Base-by-base conservation (phyloP, 2,797 vertebrate species). In the Odontamblyopus lacepedii region DNA sequence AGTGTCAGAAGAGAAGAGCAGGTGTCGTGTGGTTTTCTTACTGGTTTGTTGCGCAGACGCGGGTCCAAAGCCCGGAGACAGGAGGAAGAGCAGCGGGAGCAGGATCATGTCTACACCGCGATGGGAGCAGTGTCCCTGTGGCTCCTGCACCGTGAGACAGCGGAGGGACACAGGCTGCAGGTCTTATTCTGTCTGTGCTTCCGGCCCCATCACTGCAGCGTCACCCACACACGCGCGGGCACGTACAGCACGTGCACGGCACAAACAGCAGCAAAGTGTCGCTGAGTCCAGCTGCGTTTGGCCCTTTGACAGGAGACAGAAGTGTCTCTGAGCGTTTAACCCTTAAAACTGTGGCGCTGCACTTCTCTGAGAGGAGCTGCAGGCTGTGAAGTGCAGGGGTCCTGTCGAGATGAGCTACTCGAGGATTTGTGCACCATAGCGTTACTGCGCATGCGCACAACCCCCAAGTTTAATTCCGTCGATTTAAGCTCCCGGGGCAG, bases 31-130 rank as follows among this genome's bases (percentile, higher is more conserved):
- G 35, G 38, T 65, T 29, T 66, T 66, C 63, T 66, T 66, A 66
- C 63, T 51, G 13, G 8, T 66, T 0, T 66, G 26, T 16, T 29
- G 64, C 2, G 64, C 64, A 30, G 64, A 66, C 9, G 26, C 23
- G 1, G 26, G 16, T 66, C 64, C 64, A 66, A 29, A 18, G 13
- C 23, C 44, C 26, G 13, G 44, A 51, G 44, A 27, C 64, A 66
- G 44, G 64, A 66, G 64, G 26, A 26, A 66, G 64, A 66, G 44
- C 41, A 66, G 64, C 44, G 41, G 64, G 26, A 66, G 44, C 64
- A 66, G 64, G 44, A 18, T 30, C 64, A 66, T 66, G 62, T 63
- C 35, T 44, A 15, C 62, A 23, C 35, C 32, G 61, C 7, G 29
- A 26, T 16, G 6, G 13, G 29, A 18, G 19, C 19, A 23, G 32